These are phyloP conservation scores for Zygothrica quintamaculata DNA, from an alignment of 2,888 invertebrate species.

Conservation along the genomic window DNA sequence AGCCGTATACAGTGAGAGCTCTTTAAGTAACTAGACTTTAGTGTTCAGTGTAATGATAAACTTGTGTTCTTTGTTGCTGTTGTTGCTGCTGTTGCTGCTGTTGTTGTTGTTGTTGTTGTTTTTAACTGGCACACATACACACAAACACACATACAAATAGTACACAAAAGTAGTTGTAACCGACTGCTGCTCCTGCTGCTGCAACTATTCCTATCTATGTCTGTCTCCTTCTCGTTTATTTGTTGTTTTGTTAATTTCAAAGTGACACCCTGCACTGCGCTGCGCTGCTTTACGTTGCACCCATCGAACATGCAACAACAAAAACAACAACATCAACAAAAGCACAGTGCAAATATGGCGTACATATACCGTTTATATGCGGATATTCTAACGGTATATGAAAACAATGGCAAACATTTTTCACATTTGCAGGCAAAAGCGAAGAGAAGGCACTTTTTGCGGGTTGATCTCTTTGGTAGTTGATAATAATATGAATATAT, in stretches of 20 bases:
- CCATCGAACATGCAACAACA: constrained; percentile 2
- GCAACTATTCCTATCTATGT: constrained; percentile 35
- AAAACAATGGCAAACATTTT: constrained; percentile 31
- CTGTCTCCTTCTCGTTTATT: constrained; percentile 1
- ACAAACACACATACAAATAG: constrained; percentile 16
- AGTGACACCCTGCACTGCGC: too few relatives aligned
- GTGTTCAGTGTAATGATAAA: constrained; percentile 57
- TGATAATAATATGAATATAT: too few relatives aligned
- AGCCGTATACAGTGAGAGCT: too few relatives aligned
- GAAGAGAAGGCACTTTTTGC: too few relatives aligned
- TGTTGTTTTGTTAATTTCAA: constrained; percentile 33
- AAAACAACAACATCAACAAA: too few relatives aligned
- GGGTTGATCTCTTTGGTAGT: too few relatives aligned
- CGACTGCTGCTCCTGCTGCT: constrained; percentile 11
- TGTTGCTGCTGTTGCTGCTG: too few relatives aligned
- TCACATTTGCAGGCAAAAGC: constrained; percentile 29
- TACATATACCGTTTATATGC: constrained; percentile 30
- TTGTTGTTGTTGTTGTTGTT: constrained; percentile 15
- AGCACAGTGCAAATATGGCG: constrained; percentile 3
- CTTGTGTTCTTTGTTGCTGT: constrained; percentile 35
- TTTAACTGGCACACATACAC: constrained; percentile 23
- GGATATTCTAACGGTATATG: constrained; percentile 35
- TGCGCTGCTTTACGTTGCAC: neutral
- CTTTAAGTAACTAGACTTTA: constrained; percentile 42
- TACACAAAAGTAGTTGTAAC: neutral